Evolutionary conservation across 2,888 invertebrate genomes (phyloP), one percentile per base, ranked within the genome.

Genomic region (Synanthedon vespiformis): DNA sequence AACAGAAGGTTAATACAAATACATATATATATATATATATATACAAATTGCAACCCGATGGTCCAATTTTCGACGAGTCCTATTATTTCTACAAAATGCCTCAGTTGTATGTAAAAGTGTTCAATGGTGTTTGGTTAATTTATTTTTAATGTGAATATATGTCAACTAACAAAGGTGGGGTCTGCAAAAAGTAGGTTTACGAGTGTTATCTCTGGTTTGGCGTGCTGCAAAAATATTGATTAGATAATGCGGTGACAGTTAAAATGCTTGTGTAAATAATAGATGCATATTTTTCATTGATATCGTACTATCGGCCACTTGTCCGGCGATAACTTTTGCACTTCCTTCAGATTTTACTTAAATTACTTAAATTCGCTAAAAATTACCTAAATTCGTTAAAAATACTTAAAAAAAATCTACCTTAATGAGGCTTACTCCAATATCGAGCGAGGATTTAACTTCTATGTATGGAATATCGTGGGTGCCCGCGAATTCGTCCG

Each of bases 161-260:
- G 84, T 80, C 80, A 82, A 63, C 77, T 80, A 85, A 85, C 77
- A 84, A 74, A 80, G 85, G 85, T 67, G 77, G 71, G 74, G 81
- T 78, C 78, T 67, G 84, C 85, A 65, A 83, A 85, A 83, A 77
- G 67, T 72, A 61, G 67, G 70, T 72, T 74, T 73, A 76, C 70
- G 61, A 58, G 64, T 59, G 68, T 80, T 84, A 85, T 85, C 84
- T 74, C 58, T 67, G 57, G 60, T 63, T 70, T 61, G 61, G 69
- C 70, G 76, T 72, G 69, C 76, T 83, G 82, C 84, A 85, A 82
- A 83, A 82, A 74, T 70, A 72, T 70, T 64, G 85, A 85, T 85
- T 81, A 85, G 85, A 85, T 83, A 80, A 65, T 34, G 16, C 64
- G 61, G 56, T 63, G 57, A 63, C 61, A 70, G 83, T 82, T 83